Conservation (phyloP, 2,113 vertebrate species). For the Corynorhinus townsendii region DNA sequence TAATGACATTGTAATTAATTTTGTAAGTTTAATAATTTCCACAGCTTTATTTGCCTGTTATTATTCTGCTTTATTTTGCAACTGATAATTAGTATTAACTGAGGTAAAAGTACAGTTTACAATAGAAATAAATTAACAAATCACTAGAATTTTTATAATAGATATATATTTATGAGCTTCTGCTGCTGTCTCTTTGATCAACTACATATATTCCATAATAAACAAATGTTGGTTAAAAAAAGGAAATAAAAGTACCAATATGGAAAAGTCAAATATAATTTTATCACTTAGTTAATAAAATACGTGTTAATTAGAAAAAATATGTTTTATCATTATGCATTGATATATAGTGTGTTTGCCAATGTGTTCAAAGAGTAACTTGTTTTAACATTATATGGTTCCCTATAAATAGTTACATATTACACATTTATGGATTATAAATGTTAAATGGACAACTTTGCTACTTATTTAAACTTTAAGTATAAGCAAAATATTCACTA, state of each 20-base stretch:
- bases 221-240: slow-evolving; percentile 3
- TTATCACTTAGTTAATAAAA: background rate
- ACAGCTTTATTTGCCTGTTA: slow-evolving; percentile 50
- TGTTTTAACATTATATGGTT: background rate
- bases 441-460: background rate
- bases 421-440: background rate
- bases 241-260: slow-evolving; percentile 8
- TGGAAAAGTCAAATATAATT: slow-evolving; percentile 11
- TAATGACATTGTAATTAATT: slow-evolving; percentile 57
- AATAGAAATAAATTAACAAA: slow-evolving; percentile 9
- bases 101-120: background rate
- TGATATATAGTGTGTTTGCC: background rate
- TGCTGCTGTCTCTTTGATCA: background rate
- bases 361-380: background rate
- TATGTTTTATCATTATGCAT: background rate
- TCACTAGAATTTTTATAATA: slow-evolving; percentile 9
- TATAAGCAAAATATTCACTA: slow-evolving; percentile 14
- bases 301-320: slow-evolving; percentile 18
- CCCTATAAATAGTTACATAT: background rate
- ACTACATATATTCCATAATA: background rate
- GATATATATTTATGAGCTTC: background rate
- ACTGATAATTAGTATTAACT: background rate
- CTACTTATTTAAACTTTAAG: background rate
- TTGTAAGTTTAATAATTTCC: slow-evolving; percentile 53
- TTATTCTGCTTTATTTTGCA: slow-evolving; percentile 50